Conservation (phyloP, 37 sponge, comb jelly and placozoan species). For the Eunapius fragilis region DNA sequence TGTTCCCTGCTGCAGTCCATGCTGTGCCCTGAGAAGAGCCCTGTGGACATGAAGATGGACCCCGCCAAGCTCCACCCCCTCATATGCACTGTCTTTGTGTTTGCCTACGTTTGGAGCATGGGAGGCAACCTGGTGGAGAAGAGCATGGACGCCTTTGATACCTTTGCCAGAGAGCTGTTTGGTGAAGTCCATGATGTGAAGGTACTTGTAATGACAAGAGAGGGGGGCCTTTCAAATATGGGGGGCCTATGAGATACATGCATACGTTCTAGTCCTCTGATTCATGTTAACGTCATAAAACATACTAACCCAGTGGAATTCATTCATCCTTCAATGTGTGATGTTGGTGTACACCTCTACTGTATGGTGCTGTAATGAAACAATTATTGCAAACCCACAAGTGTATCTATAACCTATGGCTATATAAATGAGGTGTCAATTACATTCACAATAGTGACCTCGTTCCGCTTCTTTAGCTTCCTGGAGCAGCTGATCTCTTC, state of each 20-base stretch:
- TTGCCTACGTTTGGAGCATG: slow-evolving; percentile 89
- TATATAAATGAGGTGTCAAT: too few species aligned
- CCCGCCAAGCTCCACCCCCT: slow-evolving; percentile 86
- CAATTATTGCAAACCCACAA: too few species aligned
- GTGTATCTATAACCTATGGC: too few species aligned
- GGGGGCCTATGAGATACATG: too few species aligned
- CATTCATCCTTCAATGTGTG: too few species aligned
- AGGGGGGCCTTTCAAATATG: too few species aligned
- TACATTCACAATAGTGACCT: too few species aligned
- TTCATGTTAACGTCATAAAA: too few species aligned
- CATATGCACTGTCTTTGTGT: slow-evolving; percentile 88
- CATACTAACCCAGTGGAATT: too few species aligned
- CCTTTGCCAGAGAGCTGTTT: slow-evolving; percentile 87
- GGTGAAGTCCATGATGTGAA: slow-evolving; percentile 87
- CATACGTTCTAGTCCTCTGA: too few species aligned
- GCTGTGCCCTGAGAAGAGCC: slow-evolving; percentile 49
- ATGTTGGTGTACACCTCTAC: too few species aligned
- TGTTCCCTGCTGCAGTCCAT: slow-evolving; percentile 81
- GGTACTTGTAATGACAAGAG: slow-evolving; percentile 26
- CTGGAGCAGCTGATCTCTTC: slow-evolving; percentile 92
- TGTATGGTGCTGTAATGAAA: too few species aligned
- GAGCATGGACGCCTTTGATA: slow-evolving; percentile 92
- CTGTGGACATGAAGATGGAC: slow-evolving; percentile 72
- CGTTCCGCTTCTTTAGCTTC: slow-evolving; percentile 73
- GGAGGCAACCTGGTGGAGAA: slow-evolving; percentile 92